These are phyloP conservation scores for Oopsacas minuta DNA, from an alignment of 37 sponge, comb jelly and placozoan species.

Conservation along the genomic window DNA sequence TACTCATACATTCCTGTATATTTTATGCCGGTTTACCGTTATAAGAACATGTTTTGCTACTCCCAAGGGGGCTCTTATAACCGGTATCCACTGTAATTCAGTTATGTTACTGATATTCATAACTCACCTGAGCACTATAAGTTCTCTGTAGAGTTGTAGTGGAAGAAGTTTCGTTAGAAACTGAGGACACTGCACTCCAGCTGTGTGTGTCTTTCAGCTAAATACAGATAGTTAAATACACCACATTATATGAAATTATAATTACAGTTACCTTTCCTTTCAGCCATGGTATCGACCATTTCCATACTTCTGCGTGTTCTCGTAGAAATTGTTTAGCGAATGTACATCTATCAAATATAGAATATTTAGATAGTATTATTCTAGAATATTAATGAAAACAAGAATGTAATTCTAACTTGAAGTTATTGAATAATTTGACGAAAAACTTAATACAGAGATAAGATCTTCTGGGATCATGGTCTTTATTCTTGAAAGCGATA, in stretches of 20 bases:
- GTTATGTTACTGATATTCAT: too few species aligned
- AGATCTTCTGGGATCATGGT: slow-evolving; percentile 56
- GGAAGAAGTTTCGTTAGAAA: slow-evolving; percentile 72
- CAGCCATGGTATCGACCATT: slow-evolving; percentile 69
- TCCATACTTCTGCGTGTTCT: slow-evolving; percentile 40
- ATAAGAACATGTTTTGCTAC: too few species aligned
- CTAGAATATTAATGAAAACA: neutral
- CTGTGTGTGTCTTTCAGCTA: slow-evolving; percentile 17
- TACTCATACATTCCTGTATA: too few species aligned
- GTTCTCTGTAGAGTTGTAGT: slow-evolving; percentile 73
- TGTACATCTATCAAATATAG: slow-evolving; percentile 30
- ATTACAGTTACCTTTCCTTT: slow-evolving; percentile 34
- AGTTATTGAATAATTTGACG: slow-evolving; percentile 64
- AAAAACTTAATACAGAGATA: slow-evolving; percentile 90
- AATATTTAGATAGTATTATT: neutral
- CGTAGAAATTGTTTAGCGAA: slow-evolving; percentile 36
- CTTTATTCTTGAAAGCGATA: slow-evolving; percentile 37
- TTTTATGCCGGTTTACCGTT: too few species aligned
- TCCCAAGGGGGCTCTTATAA: too few species aligned
- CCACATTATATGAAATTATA: neutral
- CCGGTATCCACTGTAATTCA: too few species aligned
- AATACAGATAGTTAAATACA: neutral
- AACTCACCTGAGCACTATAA: slow-evolving; percentile 69
- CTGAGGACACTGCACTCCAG: slow-evolving; percentile 22
- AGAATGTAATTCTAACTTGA: neutral